phyloP scores from a whole-genome alignment of 1,140 invertebrate genomes.

The Solenopsis fugax region DNA sequence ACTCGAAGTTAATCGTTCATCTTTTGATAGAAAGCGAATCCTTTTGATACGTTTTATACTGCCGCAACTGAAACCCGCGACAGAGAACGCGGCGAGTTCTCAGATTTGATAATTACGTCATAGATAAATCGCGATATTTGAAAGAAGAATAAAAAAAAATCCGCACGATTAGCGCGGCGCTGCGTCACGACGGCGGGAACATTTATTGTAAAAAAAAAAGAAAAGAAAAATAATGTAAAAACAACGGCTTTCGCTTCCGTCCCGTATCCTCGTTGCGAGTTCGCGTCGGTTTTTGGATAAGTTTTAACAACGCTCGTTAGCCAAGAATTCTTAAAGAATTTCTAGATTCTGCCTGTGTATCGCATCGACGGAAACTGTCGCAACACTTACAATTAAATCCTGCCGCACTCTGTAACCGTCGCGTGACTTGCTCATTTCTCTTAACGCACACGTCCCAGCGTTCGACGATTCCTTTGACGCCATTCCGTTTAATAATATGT shows the following conservation, averaged over 20 bases:
- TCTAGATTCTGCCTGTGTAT: not conserved
- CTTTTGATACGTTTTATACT: conserved; percentile 46
- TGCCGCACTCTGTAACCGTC: conserved; percentile 33
- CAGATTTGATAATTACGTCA: conserved; percentile 27
- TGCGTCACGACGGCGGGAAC: not conserved
- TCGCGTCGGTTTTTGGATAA: conserved; percentile 1
- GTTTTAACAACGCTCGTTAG: not conserved
- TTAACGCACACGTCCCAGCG: not conserved
- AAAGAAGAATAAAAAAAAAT: conserved; percentile 8
- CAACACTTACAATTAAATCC: conserved; percentile 24
- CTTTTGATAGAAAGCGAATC: conserved; percentile 36
- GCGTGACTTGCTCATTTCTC: not conserved
- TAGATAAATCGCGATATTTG: conserved; percentile 15
- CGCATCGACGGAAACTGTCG: not conserved
- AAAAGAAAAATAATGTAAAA: conserved; percentile 39
- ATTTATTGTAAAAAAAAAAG: conserved; percentile 10
- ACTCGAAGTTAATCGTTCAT: not conserved
- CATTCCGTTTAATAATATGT: conserved; percentile 25
- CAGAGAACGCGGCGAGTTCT: conserved; percentile 11
- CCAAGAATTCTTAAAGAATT: not conserved
- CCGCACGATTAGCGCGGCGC: not conserved
- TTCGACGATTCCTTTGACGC: conserved; percentile 20
- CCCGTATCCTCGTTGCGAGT: conserved; percentile 38
- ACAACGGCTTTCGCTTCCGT: conserved; percentile 52
- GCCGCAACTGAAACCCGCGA: not conserved